Percentiles rank a stretch among this genome's conserved stretches.
These are phyloP conservation scores for Craniophora ligustri DNA, from an alignment of 2,888 invertebrate species.

Conservation along the genomic window DNA sequence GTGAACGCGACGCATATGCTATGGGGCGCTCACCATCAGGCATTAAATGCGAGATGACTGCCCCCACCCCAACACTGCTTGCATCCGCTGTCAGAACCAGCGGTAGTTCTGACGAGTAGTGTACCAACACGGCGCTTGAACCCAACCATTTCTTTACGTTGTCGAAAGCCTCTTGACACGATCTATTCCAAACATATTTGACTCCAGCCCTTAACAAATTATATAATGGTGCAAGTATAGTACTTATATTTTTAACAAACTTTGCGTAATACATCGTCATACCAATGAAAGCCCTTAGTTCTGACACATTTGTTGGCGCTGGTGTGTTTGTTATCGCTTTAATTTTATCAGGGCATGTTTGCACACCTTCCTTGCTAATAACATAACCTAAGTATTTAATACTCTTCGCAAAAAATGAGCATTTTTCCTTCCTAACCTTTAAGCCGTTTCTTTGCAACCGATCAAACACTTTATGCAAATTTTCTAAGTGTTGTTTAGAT, in stretches of 20 bases:
- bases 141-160: slow-evolving; percentile 21
- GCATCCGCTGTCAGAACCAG: slow-evolving; percentile 42
- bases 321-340: slow-evolving; percentile 33
- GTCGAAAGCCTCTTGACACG: slow-evolving; percentile 23
- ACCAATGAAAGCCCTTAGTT: slow-evolving; percentile 44
- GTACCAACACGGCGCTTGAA: slow-evolving; percentile 27
- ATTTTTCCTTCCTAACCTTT: slow-evolving; percentile 22
- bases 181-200: slow-evolving; percentile 27
- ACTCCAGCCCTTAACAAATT: slow-evolving; percentile 17
- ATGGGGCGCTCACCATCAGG: slow-evolving; percentile 35
- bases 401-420: no score
- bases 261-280: slow-evolving; percentile 44
- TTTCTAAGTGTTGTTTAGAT: no score
- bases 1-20: slow-evolving; percentile 21
- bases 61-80: slow-evolving; percentile 38
- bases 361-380: slow-evolving; percentile 46
- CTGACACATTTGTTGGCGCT: slow-evolving; percentile 28
- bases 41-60: slow-evolving; percentile 42
- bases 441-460: slow-evolving; percentile 12
- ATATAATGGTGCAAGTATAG: slow-evolving; percentile 7
- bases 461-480: slow-evolving; percentile 28
- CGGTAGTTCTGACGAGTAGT: slow-evolving; percentile 36
- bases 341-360: slow-evolving; percentile 43
- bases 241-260: slow-evolving; percentile 31
- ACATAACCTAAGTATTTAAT: no score